Conservation (phyloP, 2,888 invertebrate genomes). For the Halictus ligatus region DNA sequence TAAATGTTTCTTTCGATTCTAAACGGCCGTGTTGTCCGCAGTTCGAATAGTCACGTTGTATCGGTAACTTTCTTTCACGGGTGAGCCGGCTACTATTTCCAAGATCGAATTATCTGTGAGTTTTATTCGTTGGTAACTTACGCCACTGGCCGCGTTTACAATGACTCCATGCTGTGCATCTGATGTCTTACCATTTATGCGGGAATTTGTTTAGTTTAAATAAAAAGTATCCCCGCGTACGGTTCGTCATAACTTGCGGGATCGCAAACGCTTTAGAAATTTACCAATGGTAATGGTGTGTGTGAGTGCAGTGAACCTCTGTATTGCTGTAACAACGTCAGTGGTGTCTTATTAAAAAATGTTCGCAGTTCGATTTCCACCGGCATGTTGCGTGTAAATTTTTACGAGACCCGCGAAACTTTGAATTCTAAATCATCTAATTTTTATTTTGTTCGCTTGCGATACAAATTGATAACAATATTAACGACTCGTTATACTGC, state of each 20-base stretch:
- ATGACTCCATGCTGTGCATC: constrained; percentile 65
- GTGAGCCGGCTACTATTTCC: constrained; percentile 44
- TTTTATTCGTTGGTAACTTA: constrained; percentile 70
- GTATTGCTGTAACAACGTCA: constrained; percentile 49
- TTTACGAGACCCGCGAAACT: constrained; percentile 66
- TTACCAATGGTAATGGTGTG: constrained; percentile 18
- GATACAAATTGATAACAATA: neutral
- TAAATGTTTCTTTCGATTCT: constrained; percentile 59
- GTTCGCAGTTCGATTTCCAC: constrained; percentile 64
- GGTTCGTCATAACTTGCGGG: neutral
- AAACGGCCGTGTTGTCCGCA: constrained; percentile 34
- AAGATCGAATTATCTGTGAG: constrained; percentile 61
- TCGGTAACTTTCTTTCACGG: constrained; percentile 43
- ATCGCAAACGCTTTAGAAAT: constrained; percentile 16
- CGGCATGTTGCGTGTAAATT: constrained; percentile 65
- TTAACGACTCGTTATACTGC: neutral
- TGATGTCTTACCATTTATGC: constrained; percentile 69
- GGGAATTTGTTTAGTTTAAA: constrained; percentile 72
- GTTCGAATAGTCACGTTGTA: constrained; percentile 38
- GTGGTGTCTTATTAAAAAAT: constrained; percentile 62
- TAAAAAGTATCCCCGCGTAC: constrained; percentile 28
- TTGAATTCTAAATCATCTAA: constrained; percentile 39
- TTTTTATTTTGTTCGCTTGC: neutral
- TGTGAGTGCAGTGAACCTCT: constrained; percentile 26
- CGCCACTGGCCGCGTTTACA: constrained; percentile 75